Evolutionary conservation across 53 echinoderm and acorn worm genomes (phyloP).

Genomic region (Glandiceps talaboti): DNA sequence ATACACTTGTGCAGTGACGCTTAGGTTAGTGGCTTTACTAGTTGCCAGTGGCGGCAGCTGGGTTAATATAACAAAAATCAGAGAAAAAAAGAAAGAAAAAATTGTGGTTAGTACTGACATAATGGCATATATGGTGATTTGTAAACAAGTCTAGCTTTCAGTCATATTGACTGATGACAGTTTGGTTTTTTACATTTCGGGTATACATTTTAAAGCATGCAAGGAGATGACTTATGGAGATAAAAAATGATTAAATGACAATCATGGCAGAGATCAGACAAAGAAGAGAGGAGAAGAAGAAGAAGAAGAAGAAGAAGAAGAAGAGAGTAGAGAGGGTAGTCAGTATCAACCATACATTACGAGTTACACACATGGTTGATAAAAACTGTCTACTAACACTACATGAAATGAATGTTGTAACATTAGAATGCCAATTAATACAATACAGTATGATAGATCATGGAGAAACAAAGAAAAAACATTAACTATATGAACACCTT

Average conservation of each 20-base stretch:
- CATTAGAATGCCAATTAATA: too few species aligned
- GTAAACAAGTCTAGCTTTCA: not conserved
- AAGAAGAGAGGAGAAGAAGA: not conserved
- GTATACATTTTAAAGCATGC: not conserved
- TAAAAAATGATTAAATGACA: not conserved
- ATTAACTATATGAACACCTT: too few species aligned
- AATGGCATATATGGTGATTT: not conserved
- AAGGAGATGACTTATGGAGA: not conserved
- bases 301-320: too few species aligned
- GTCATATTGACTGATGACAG: too few species aligned
- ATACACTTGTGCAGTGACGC: conserved; percentile 24
- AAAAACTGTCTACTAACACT: too few species aligned
- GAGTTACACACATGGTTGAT: too few species aligned
- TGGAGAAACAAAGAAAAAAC: too few species aligned
- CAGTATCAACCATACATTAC: too few species aligned
- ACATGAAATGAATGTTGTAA: too few species aligned
- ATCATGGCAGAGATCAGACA: not conserved
- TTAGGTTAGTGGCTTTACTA: conserved; percentile 25
- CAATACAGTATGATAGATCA: too few species aligned
- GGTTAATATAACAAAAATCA: conserved; percentile 10
- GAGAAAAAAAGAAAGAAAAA: conserved; percentile 15
- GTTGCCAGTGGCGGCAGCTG: conserved; percentile 32
- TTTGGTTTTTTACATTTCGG: not conserved
- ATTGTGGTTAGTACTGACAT: not conserved
- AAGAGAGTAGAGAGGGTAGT: too few species aligned